Evolutionary conservation across 2,797 vertebrate species (phyloP).

Genomic region (Leucoraja ocellata): DNA sequence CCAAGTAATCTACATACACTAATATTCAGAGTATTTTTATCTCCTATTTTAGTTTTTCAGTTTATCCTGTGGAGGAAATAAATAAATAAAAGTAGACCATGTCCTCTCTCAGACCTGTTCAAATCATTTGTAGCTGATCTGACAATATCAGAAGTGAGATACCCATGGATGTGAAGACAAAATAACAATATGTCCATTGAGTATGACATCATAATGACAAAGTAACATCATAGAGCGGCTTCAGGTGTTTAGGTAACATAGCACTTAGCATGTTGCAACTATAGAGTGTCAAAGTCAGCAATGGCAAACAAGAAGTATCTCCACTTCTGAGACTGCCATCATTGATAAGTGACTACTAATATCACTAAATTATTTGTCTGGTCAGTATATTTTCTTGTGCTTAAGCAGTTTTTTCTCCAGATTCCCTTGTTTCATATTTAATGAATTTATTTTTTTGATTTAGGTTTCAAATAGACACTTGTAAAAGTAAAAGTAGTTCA

Average conservation of each 20-base stretch:
- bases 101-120: too few species aligned
- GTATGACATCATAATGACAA: not conserved
- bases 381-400: conserved; percentile 15
- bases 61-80: not conserved
- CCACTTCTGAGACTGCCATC: not conserved
- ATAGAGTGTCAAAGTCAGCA: not conserved
- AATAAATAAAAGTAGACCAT: not conserved
- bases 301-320: not conserved
- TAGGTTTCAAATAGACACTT: not conserved
- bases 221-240: not conserved
- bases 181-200: not conserved
- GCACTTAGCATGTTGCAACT: not conserved
- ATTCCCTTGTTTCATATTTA: not conserved
- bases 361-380: not conserved
- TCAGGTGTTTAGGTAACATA: not conserved
- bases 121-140: not conserved
- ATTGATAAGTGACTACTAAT: not conserved
- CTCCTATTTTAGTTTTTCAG: not conserved
- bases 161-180: not conserved
- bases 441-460: not conserved
- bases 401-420: not conserved
- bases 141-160: not conserved
- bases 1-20: not conserved
- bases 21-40: not conserved
- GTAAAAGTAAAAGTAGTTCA: not conserved